Evolutionary conservation across 1,140 invertebrate species (phyloP).

Genomic region (Homalodisca vitripennis): DNA sequence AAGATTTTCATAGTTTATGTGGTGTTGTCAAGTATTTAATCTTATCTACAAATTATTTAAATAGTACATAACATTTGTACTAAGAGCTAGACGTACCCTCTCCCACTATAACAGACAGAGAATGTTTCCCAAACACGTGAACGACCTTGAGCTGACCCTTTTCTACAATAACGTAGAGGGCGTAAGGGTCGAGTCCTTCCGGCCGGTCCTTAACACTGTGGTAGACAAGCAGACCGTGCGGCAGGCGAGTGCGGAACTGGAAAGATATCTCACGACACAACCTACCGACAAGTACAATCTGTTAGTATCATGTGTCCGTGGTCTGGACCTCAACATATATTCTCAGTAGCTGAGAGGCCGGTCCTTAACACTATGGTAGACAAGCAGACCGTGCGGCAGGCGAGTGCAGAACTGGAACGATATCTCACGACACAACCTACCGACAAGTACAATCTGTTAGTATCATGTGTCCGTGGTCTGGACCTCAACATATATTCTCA

Average conservation of each 20-base stretch:
- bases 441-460: conserved; percentile 49
- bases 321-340: conserved; percentile 71
- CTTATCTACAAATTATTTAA: too few relatives aligned
- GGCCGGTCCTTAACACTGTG: conserved; percentile 83
- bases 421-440: conserved; percentile 79
- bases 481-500: conserved; percentile 60
- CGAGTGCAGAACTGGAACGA: conserved; percentile 84
- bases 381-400: conserved; percentile 79
- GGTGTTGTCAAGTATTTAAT: too few relatives aligned
- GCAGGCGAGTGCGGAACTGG: conserved; percentile 80
- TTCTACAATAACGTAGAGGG: conserved; percentile 84
- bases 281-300: conserved; percentile 50
- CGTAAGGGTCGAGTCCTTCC: conserved; percentile 73
- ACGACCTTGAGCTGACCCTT: conserved; percentile 87
- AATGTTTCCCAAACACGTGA: conserved; percentile 84
- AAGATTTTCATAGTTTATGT: too few relatives aligned
- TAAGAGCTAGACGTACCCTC: too few relatives aligned
- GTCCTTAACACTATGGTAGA: conserved; percentile 87
- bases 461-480: conserved; percentile 85
- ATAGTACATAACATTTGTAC: too few relatives aligned
- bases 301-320: conserved; percentile 81
- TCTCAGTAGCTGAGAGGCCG: conserved; percentile 53
- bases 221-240: conserved; percentile 82
- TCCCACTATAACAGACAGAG: conserved; percentile 81
- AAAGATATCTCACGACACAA: conserved; percentile 84